These are phyloP conservation scores for Speoplatyrhinus poulsoni DNA, from an alignment of 2,113 vertebrate species.

Conservation along the genomic window DNA sequence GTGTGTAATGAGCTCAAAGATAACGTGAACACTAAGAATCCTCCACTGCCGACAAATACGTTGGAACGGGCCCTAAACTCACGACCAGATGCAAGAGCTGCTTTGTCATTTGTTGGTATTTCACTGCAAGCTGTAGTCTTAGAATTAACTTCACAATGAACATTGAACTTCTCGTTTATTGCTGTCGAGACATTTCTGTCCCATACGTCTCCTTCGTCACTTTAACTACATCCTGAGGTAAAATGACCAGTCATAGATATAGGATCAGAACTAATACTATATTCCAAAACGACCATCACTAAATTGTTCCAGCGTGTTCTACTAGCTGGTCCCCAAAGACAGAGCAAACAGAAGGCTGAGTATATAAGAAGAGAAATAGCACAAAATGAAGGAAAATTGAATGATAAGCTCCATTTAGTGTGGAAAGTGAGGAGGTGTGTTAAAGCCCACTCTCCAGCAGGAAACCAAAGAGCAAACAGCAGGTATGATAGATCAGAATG, in stretches of 20 bases:
- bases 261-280: constrained; percentile 44
- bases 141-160: constrained; percentile 30
- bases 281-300: constrained; percentile 31
- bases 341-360: constrained; percentile 28
- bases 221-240: constrained; percentile 16
- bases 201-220: constrained; percentile 14
- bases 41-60: constrained; percentile 38
- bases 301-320: constrained; percentile 36
- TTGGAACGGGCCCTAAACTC: constrained; percentile 52
- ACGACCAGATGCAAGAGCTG: constrained; percentile 46
- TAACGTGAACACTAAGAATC: constrained; percentile 73
- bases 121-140: constrained; percentile 20
- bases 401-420: constrained; percentile 51
- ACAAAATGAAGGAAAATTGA: constrained; percentile 53
- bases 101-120: constrained; percentile 27
- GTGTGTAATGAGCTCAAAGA: constrained; percentile 79
- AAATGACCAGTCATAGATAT: constrained; percentile 30
- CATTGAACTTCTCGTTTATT: constrained; percentile 17
- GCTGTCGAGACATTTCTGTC: constrained; percentile 20
- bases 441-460: constrained; percentile 8
- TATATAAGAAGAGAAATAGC: constrained; percentile 21
- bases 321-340: constrained; percentile 18
- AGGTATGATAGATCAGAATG: constrained; percentile 31
- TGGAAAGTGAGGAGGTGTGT: constrained; percentile 23
- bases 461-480: constrained; percentile 35